phyloP scores from a whole-genome alignment of 2,113 vertebrate species.

The Xyliphius kryptos region DNA sequence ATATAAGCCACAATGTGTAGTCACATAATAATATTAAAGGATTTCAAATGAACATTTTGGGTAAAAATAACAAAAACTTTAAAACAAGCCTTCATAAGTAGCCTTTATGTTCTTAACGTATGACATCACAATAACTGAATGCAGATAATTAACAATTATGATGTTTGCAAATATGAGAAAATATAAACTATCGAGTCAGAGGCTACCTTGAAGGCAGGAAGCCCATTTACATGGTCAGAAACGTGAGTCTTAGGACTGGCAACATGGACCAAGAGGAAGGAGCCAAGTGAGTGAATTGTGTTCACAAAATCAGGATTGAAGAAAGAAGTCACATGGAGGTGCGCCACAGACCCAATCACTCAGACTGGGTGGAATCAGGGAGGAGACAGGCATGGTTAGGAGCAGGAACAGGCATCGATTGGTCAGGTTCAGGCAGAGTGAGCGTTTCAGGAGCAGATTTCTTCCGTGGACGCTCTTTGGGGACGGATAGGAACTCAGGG shows the following conservation, averaged over 20 bases:
- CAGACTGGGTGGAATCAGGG: constrained; percentile 6
- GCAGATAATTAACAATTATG: too few species aligned
- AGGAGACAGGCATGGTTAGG: constrained; percentile 33
- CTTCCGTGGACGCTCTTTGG: constrained; percentile 92
- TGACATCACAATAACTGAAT: too few species aligned
- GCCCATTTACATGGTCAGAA: constrained; percentile 17
- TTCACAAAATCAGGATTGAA: constrained; percentile 23
- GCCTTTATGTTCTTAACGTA: too few species aligned
- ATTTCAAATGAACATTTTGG: too few species aligned
- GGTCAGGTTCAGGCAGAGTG: constrained; percentile 83
- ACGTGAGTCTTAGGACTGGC: too few species aligned
- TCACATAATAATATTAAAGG: too few species aligned
- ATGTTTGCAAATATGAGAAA: too few species aligned
- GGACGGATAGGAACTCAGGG: constrained; percentile 87
- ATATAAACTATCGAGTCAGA: constrained; percentile 3
- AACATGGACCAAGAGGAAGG: background rate
- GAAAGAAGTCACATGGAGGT: background rate
- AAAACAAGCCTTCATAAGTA: too few species aligned
- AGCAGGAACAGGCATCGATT: constrained; percentile 61
- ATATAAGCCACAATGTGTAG: too few species aligned
- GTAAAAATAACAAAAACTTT: too few species aligned
- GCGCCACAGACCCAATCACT: constrained; percentile 12
- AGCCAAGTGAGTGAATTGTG: background rate
- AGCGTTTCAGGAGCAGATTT: constrained; percentile 96
- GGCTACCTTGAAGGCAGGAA: constrained; percentile 24